Evolutionary conservation across 2,113 vertebrate genomes (phyloP).

Genomic region (Actenoides hombroni): DNA sequence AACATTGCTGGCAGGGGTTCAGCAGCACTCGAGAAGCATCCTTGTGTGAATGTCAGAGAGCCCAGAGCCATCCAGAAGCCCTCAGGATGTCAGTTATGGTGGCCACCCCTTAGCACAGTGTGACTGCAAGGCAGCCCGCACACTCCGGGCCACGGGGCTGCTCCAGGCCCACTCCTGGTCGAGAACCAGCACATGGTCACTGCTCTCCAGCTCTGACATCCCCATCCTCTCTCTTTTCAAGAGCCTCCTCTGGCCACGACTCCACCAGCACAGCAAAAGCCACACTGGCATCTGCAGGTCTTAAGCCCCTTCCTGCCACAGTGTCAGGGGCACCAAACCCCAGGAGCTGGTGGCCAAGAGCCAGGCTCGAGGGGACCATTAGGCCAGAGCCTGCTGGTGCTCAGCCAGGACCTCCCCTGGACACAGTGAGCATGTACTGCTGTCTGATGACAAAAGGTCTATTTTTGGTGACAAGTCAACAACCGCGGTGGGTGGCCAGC

Average conservation of each 20-base stretch:
- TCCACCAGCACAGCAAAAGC: neutral
- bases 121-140: neutral
- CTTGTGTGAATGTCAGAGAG: neutral
- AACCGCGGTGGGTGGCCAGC: neutral
- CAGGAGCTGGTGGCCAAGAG: neutral
- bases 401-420: accelerated
- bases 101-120: neutral
- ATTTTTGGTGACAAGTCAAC: slow-evolving; percentile 22
- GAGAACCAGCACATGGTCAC: accelerated
- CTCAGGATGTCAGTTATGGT: neutral
- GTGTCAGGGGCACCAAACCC: neutral
- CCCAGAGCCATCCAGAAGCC: neutral
- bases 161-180: neutral
- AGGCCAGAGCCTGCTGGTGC: accelerated
- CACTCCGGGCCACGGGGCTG: accelerated
- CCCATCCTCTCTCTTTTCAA: neutral
- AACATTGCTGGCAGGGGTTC: neutral
- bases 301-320: neutral
- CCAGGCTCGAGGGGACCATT: accelerated
- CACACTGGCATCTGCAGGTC: neutral
- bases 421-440: neutral
- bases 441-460: slow-evolving; percentile 29
- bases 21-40: neutral
- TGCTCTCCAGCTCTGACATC: neutral
- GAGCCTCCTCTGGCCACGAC: neutral